A percentile compares a stretch with the other conserved stretches of the same genome.
Conservation (phyloP, 2,888 invertebrate genomes). For the Spilarctia lutea region DNA sequence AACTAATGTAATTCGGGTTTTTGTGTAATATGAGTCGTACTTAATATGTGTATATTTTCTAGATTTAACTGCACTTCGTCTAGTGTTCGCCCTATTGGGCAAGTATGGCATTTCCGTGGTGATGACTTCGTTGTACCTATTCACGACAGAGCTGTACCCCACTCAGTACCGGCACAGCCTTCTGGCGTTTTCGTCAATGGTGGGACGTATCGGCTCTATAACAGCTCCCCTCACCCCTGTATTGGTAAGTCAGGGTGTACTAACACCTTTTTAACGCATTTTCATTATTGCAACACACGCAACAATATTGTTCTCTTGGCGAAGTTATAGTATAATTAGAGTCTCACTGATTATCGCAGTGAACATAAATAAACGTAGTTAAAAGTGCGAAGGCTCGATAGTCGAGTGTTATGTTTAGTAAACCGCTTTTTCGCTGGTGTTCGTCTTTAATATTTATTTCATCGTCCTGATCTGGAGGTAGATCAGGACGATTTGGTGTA, state of each 20-base stretch:
- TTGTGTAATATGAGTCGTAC: background rate
- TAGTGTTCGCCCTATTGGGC: constrained; percentile 86
- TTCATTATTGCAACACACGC: too few species aligned
- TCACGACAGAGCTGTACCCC: constrained; percentile 90
- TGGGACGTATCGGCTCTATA: constrained; percentile 90
- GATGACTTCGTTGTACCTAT: constrained; percentile 88
- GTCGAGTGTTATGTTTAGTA: background rate
- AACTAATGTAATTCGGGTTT: background rate
- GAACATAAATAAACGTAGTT: background rate
- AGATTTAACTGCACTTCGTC: constrained; percentile 69
- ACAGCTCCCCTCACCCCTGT: constrained; percentile 90
- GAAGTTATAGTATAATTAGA: background rate
- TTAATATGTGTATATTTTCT: constrained; percentile 12
- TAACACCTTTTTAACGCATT: background rate
- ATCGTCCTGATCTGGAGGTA: background rate
- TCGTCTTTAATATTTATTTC: background rate
- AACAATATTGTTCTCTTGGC: background rate
- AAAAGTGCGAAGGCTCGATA: background rate
- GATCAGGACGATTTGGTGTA: background rate
- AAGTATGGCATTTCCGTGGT: constrained; percentile 89
- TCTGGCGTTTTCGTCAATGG: constrained; percentile 90
- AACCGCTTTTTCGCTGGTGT: background rate
- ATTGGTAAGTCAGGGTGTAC: constrained; percentile 73
- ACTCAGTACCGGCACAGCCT: constrained; percentile 89
- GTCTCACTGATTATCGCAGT: background rate